Evolutionary conservation across 2,888 invertebrate genomes (phyloP), one percentile per base, ranked within the genome.

Genomic region (Tubiluchus corallicola): DNA sequence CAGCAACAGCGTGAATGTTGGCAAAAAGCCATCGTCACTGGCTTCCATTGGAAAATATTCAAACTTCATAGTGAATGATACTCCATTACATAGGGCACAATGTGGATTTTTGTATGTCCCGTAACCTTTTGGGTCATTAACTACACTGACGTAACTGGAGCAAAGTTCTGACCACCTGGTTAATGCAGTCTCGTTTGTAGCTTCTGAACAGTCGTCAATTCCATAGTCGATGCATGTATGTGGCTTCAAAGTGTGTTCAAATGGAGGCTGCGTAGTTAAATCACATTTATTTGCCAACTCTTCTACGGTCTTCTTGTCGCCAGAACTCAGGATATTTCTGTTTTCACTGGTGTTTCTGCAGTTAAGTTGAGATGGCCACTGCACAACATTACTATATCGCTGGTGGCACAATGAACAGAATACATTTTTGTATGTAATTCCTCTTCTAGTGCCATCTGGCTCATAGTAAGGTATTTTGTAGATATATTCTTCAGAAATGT

Each of bases 351-450:
- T 29, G 5, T n/a, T 29, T 9, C n/a, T n/a, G 29, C 29, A 29
- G 5, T 29, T 29, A 5, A 29, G 5, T 29, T 29, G 9, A n/a
- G 29, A 5, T 9, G n/a, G n/a, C 29, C 29, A 29, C n/a, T 29
- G 29, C 29, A n/a, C n/a, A n/a, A n/a, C n/a, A n/a, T n/a, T n/a
- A n/a, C n/a, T n/a, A n/a, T n/a, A n/a, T n/a, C 29, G 29, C 29
- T 9, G n/a, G n/a, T 29, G 29, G 29, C 29, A 29, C 29, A 29
- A 9, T n/a, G 29, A 9, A n/a, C 29, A 29, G 29, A 29, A 29
- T n/a, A 29, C n/a, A 29, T 29, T 29, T 29, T n/a, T 29, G 29
- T 29, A 29, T n/a, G 29, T 29, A 29, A 29, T 29, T n/a, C 29
- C 29, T 29, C n/a, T 9, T n/a, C n/a, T 29, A n/a, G 9, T n/a